Percentiles rank a stretch among this genome's conserved stretches.
Conservation (phyloP, 1,140 invertebrate genomes). For the Sycophila sp. region DNA sequence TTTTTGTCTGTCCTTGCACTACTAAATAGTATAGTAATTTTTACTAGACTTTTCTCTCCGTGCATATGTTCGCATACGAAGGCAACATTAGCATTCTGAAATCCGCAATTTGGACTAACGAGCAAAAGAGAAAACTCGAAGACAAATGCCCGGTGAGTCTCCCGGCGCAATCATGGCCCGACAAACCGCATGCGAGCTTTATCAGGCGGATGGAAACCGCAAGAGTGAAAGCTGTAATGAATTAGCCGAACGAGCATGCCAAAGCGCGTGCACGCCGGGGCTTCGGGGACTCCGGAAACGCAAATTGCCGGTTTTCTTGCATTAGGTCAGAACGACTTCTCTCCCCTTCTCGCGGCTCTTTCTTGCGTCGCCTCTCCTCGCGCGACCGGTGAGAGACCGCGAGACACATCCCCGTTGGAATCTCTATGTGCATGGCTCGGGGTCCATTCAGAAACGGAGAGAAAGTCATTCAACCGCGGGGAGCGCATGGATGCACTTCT, state of each 20-base stretch:
- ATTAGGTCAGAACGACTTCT: not conserved
- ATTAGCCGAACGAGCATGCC: not conserved
- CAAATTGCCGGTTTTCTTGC: not conserved
- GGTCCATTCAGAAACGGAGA: not conserved
- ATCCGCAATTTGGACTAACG: too few relatives aligned
- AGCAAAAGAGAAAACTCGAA: too few relatives aligned
- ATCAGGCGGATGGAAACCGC: not conserved
- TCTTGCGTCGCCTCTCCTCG: not conserved
- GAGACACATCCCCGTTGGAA: not conserved
- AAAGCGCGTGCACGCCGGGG: too few relatives aligned
- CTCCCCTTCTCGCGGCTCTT: too few relatives aligned
- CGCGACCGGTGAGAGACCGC: not conserved
- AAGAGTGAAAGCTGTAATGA: slow-evolving; percentile 7
- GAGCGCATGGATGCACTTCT: not conserved
- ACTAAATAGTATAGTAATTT: not conserved
- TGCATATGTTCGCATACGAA: not conserved
- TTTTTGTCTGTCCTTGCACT: not conserved
- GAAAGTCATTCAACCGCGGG: not conserved
- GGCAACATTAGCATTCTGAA: slow-evolving; percentile 26
- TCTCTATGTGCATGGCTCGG: not conserved
- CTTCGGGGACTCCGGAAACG: not conserved
- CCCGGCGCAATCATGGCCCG: slow-evolving; percentile 40
- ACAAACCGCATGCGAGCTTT: not conserved
- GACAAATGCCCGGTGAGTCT: too few relatives aligned
- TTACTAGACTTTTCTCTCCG: not conserved